Percentiles rank a stretch among this genome's conserved stretches.
phyloP scores from a whole-genome alignment of 2,888 invertebrate genomes.

The Gryllus longicercus region DNA sequence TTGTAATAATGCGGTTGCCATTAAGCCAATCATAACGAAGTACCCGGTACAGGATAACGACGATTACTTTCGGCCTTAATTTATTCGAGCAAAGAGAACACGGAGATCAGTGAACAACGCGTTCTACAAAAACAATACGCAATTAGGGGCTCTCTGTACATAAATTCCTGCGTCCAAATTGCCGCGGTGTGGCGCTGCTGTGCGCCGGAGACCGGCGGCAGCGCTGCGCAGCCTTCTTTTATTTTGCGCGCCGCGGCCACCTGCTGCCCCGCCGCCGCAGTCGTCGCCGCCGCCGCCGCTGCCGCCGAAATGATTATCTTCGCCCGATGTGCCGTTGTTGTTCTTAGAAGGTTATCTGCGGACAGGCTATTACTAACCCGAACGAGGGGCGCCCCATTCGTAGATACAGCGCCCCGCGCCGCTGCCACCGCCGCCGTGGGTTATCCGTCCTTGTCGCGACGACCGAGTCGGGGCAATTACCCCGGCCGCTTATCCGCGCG shows the following conservation, averaged over 20 bases:
- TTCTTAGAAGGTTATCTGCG: constrained; percentile 8
- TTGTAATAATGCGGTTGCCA: too few species aligned
- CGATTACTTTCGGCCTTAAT: too few species aligned
- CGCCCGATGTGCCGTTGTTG: not conserved
- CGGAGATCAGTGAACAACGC: too few species aligned
- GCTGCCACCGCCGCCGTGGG: not conserved
- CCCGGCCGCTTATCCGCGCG: not conserved
- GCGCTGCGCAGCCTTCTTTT: not conserved
- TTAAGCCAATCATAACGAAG: too few species aligned
- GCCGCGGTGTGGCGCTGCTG: too few species aligned
- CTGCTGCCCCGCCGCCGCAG: not conserved
- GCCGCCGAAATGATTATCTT: not conserved
- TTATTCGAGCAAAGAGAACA: too few species aligned
- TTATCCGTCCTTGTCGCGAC: not conserved
- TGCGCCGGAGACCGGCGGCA: too few species aligned
- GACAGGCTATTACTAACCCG: not conserved
- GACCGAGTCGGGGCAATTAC: not conserved
- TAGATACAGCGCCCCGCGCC: too few species aligned
- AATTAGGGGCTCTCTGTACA: too few species aligned
- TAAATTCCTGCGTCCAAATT: too few species aligned
- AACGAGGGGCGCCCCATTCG: not conserved
- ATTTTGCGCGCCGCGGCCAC: not conserved
- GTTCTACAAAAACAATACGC: too few species aligned
- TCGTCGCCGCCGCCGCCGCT: not conserved
- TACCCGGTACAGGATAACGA: too few species aligned